These are phyloP conservation scores for Papilio helenus DNA, from an alignment of 1,140 invertebrate species.

Conservation along the genomic window DNA sequence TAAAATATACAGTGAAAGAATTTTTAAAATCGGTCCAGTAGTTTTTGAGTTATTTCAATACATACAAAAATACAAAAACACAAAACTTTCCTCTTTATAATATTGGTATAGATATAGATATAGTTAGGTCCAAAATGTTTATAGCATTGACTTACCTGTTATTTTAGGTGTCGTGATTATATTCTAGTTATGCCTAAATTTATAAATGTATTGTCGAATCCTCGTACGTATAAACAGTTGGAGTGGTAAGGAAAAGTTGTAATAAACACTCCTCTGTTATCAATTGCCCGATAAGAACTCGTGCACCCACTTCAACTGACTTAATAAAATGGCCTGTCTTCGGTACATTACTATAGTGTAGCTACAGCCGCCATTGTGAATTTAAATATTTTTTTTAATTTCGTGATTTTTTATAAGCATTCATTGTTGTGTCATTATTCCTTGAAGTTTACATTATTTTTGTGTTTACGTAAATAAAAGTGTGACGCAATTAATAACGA, in stretches of 20 bases:
- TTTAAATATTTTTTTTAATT: background rate
- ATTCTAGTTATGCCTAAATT: conserved; percentile 30
- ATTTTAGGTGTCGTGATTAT: background rate
- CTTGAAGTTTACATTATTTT: background rate
- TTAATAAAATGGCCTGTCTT: conserved; percentile 65
- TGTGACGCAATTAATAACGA: background rate
- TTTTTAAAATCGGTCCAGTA: too few relatives aligned
- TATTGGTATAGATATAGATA: too few relatives aligned
- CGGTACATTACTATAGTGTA: conserved; percentile 51
- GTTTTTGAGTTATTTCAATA: too few relatives aligned
- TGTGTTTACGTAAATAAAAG: background rate
- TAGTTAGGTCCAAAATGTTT: too few relatives aligned
- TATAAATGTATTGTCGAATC: conserved; percentile 16
- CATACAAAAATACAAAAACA: too few relatives aligned
- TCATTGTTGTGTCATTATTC: background rate
- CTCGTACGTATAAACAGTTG: conserved; percentile 41
- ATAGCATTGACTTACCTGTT: too few relatives aligned
- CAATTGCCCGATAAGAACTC: conserved; percentile 65
- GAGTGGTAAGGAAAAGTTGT: conserved; percentile 56
- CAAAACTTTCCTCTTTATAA: too few relatives aligned
- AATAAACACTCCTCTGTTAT: conserved; percentile 67
- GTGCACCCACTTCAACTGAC: conserved; percentile 53
- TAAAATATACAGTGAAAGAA: too few relatives aligned
- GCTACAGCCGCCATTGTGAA: conserved; percentile 43
- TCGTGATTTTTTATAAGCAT: background rate